These are phyloP conservation scores for Beaufortia kweichowensis DNA, from an alignment of 2,113 vertebrate species.

Conservation along the genomic window DNA sequence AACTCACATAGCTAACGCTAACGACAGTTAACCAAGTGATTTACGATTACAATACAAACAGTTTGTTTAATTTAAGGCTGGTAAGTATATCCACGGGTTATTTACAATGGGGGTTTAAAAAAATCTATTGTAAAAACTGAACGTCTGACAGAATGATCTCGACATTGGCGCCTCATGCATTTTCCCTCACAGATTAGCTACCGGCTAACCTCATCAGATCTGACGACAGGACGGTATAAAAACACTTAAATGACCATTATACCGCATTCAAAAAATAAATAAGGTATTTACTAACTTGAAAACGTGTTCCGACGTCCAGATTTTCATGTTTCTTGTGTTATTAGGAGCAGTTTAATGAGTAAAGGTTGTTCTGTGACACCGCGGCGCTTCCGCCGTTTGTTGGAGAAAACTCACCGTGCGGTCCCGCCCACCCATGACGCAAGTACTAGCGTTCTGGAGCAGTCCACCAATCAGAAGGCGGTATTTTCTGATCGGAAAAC, in stretches of 20 bases:
- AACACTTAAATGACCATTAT: not conserved
- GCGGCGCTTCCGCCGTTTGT: slow-evolving; percentile 20
- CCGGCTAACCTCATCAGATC: not conserved
- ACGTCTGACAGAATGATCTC: not conserved
- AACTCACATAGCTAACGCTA: too few relatives aligned
- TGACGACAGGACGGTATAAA: not conserved
- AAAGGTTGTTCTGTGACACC: not conserved
- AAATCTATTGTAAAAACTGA: too few relatives aligned
- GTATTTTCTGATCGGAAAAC: not conserved
- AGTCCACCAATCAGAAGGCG: not conserved
- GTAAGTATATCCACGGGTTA: too few relatives aligned
- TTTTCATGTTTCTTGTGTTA: slow-evolving; percentile 68
- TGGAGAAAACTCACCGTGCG: not conserved
- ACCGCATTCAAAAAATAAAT: rapidly evolving
- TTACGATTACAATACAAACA: not conserved
- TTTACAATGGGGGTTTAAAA: too few relatives aligned
- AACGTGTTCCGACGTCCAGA: slow-evolving; percentile 78
- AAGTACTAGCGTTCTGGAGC: not conserved
- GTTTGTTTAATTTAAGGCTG: not conserved
- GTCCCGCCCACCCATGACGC: slow-evolving; percentile 20
- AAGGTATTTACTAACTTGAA: slow-evolving; percentile 69
- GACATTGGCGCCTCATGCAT: not conserved
- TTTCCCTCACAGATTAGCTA: slow-evolving; percentile 28
- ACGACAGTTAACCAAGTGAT: too few relatives aligned
- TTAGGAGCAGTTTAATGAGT: not conserved